Conservation (phyloP, 35 echinoderm and acorn worm species). For the Acanthaster planci region DNA sequence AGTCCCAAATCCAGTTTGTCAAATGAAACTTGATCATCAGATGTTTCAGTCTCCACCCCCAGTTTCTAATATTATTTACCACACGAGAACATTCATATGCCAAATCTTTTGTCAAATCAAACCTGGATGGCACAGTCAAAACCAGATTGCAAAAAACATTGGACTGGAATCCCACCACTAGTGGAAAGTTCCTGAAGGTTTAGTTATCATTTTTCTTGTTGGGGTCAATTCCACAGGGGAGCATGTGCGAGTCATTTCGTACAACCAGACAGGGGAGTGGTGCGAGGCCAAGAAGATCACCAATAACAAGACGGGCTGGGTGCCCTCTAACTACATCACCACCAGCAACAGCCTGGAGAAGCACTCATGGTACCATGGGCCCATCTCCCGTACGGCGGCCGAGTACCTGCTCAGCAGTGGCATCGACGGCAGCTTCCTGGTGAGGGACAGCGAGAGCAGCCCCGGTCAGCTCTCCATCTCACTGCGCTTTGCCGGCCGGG, state of each 20-base stretch:
- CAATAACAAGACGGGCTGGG: constrained; percentile 83
- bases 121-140: too few species aligned
- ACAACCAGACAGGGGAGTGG: constrained; percentile 95
- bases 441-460: constrained; percentile 96
- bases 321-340: constrained; percentile 88
- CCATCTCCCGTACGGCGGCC: constrained; percentile 88
- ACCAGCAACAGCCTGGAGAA: constrained; percentile 91
- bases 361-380: constrained; percentile 97
- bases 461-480: constrained; percentile 94
- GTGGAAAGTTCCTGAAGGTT: too few species aligned
- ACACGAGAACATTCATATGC: too few species aligned
- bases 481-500: constrained; percentile 85
- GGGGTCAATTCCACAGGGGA: constrained; percentile 59
- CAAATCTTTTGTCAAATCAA: too few species aligned
- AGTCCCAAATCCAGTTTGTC: too few species aligned
- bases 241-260: constrained; percentile 76
- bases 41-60: too few species aligned
- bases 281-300: constrained; percentile 79
- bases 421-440: constrained; percentile 98
- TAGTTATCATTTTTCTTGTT: background rate
- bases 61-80: too few species aligned
- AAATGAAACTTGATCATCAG: too few species aligned
- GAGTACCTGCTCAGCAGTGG: constrained; percentile 98
- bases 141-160: too few species aligned
- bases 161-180: too few species aligned